Evolutionary conservation across 30 jellyfish, hydroid and myxozoan species (phyloP).

Genomic region (Turritopsis dohrnii): DNA sequence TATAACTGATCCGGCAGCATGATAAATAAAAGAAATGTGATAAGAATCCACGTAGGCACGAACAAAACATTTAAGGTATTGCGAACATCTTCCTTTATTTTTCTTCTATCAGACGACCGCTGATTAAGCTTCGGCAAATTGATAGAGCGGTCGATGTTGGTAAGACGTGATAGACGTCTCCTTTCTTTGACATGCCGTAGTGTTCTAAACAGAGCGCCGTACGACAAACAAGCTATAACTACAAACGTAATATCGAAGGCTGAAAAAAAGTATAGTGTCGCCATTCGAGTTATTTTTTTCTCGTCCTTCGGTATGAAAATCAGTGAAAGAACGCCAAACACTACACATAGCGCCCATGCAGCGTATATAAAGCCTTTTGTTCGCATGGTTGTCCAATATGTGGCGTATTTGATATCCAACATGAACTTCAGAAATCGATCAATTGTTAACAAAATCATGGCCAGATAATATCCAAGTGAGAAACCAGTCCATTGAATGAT

Average conservation of each 20-base stretch:
- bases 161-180: not conserved
- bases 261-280: slow-evolving; percentile 1
- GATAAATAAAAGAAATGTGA: not conserved
- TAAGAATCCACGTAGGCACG: slow-evolving; percentile 3
- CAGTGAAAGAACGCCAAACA: slow-evolving; percentile 1
- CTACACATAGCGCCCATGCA: not conserved
- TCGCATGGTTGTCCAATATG: slow-evolving; percentile 6
- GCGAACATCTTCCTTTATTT: not conserved
- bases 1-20: slow-evolving; percentile 5
- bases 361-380: not conserved
- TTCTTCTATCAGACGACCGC: not conserved
- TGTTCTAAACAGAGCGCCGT: slow-evolving; percentile 1
- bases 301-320: not conserved
- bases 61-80: not conserved
- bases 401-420: not conserved
- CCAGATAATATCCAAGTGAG: slow-evolving; percentile 8
- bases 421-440: slow-evolving; percentile 7
- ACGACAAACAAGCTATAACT: not conserved
- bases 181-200: not conserved
- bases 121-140: not conserved
- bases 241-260: not conserved
- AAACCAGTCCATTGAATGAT: slow-evolving; percentile 15
- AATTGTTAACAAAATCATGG: not conserved
- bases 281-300: not conserved
- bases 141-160: not conserved